Evolutionary conservation across 2,797 vertebrate species (phyloP), one percentile per base, ranked within the genome.

Genomic region (Chelmon rostratus): DNA sequence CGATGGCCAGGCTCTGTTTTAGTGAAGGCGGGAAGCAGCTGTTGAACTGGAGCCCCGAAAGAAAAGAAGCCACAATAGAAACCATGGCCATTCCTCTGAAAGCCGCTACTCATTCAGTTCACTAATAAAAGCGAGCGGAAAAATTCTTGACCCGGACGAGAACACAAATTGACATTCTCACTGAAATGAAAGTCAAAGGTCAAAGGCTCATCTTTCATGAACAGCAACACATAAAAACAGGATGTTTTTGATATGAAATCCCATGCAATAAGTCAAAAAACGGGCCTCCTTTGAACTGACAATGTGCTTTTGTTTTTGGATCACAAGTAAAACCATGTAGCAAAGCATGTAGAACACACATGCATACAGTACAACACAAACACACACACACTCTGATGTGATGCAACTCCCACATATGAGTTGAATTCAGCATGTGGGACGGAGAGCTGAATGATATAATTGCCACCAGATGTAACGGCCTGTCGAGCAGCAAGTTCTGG

Each of bases 381-480:
- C 71, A 68, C 62, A 73, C 38, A 69, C 40, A 15, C 33, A 38
- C 63, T 64, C 67, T 75, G 63, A 84, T 72, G 78, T 92, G 89
- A 93, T 84, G 89, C 85, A 91, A 92, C 86, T 90, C 78, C 81
- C 83, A 81, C 87, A 90, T 84, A 83, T 78, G 88, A 76, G 53
- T 86, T 84, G 86, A 89, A 90, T 95, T 91, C 81, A 88, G 85
- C 82, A 71, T 75, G 82, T 85, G 87, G 84, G 73, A 79, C 40
- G 28, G 80, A 91, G 86, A 88, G 63, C 78, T 50, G 82, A 89
- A 89, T 82, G 84, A 89, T 89, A 87, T 94, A 94, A 95, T 95
- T 93, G 90, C 79, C 89, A 84, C 90, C 95, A 95, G 93, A 95
- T 95, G 92, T 92, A 90, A 91, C 66, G 81, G 84, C 85, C 86